Percentiles rank a stretch among this genome's conserved stretches.
Evolutionary conservation across 1,140 invertebrate genomes (phyloP).

Genomic region (Drosophila seguyi): DNA sequence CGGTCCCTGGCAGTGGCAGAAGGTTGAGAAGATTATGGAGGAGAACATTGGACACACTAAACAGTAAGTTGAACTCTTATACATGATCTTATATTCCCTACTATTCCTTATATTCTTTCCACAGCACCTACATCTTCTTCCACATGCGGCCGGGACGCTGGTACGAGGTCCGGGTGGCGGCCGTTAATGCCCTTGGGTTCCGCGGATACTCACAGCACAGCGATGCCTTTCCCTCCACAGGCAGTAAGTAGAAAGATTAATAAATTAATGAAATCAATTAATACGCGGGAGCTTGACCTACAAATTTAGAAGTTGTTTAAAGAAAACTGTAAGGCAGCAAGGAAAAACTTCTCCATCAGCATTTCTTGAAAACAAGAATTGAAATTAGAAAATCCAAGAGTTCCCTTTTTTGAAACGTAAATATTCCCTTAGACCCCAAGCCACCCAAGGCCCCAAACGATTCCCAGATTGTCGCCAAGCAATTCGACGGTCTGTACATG

Average conservation of each 20-base stretch:
- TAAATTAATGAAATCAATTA: neutral
- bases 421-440: slow-evolving; percentile 86
- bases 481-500: slow-evolving; percentile 87
- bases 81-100: neutral
- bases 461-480: slow-evolving; percentile 87
- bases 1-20: slow-evolving; percentile 86
- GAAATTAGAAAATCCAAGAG: neutral
- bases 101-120: slow-evolving; percentile 2
- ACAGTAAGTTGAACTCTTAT: slow-evolving; percentile 44
- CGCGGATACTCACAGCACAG: slow-evolving; percentile 89
- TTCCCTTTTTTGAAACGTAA: neutral
- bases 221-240: slow-evolving; percentile 87
- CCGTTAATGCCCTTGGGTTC: slow-evolving; percentile 89
- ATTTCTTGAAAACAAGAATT: neutral
- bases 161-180: slow-evolving; percentile 92
- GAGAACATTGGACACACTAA: slow-evolving; percentile 60
- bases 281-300: neutral
- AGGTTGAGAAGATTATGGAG: slow-evolving; percentile 77
- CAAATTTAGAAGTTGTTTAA: neutral
- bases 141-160: slow-evolving; percentile 89
- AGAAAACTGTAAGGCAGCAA: neutral
- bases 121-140: slow-evolving; percentile 86
- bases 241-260: slow-evolving; percentile 73
- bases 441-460: slow-evolving; percentile 89
- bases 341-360: neutral